Conservation (phyloP, 2,113 vertebrate genomes). For the Pavo muticus region DNA sequence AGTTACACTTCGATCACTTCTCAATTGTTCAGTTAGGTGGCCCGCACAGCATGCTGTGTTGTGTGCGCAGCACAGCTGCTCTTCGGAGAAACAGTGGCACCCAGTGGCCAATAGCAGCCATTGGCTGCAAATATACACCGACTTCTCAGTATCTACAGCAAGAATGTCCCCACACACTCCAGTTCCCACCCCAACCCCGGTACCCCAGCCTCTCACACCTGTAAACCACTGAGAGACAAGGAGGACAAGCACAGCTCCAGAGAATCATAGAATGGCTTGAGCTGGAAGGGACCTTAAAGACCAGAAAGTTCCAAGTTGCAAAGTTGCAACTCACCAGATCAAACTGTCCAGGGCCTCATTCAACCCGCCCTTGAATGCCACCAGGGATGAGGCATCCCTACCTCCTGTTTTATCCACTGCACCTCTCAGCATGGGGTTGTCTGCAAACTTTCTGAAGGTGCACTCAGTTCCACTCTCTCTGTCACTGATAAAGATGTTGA, state of each 20-base stretch:
- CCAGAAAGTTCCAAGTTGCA: too few relatives aligned
- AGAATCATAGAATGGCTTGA: too few relatives aligned
- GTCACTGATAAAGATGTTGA: too few relatives aligned
- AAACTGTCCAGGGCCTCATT: too few relatives aligned
- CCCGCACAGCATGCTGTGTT: neutral
- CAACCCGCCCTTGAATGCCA: too few relatives aligned
- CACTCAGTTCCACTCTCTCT: too few relatives aligned
- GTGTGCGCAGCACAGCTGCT: neutral
- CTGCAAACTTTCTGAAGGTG: neutral
- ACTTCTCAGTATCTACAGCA: neutral
- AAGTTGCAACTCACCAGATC: too few relatives aligned
- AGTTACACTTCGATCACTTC: neutral
- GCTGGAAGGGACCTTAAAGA: too few relatives aligned
- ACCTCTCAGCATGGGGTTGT: too few relatives aligned
- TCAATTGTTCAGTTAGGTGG: neutral
- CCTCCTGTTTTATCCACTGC: too few relatives aligned
- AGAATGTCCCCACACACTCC: neutral
- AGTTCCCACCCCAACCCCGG: neutral
- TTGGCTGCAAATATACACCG: rapidly evolving
- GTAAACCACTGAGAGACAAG: neutral
- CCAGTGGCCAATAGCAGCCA: constrained; percentile 59
- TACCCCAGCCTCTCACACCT: neutral
- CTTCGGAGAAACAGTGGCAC: constrained; percentile 72
- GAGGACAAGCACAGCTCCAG: neutral
- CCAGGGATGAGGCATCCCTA: too few relatives aligned